phyloP scores from a whole-genome alignment of 2,888 invertebrate species.

The Pyrgus malvae region DNA sequence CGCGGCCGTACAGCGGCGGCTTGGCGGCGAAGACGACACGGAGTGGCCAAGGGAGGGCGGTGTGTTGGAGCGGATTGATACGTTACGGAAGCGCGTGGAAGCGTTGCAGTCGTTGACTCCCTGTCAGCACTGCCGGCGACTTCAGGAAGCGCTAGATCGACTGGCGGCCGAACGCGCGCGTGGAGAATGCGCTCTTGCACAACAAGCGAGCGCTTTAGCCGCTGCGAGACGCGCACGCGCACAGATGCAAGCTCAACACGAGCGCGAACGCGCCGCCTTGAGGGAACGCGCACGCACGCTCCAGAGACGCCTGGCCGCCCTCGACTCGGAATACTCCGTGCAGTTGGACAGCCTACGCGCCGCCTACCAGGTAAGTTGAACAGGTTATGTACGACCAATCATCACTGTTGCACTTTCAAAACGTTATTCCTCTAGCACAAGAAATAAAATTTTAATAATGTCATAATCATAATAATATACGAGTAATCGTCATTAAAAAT shows the following conservation, averaged over 20 bases:
- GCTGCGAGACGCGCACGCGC: constrained; percentile 72
- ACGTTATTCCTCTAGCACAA: too few relatives aligned
- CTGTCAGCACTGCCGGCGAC: constrained; percentile 77
- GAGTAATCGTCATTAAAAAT: too few relatives aligned
- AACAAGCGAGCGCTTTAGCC: constrained; percentile 69
- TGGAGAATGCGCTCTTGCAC: constrained; percentile 65
- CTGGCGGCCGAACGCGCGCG: constrained; percentile 65
- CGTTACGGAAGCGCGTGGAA: constrained; percentile 71
- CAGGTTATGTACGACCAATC: neutral
- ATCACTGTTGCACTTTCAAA: too few relatives aligned
- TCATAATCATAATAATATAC: too few relatives aligned
- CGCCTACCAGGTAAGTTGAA: constrained; percentile 82
- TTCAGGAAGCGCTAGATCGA: constrained; percentile 78
- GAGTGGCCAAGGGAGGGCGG: constrained; percentile 29
- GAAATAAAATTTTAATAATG: too few relatives aligned
- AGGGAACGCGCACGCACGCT: constrained; percentile 87
- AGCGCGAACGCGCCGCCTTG: constrained; percentile 82
- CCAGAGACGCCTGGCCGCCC: constrained; percentile 86
- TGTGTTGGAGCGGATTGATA: constrained; percentile 62
- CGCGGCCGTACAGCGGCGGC: constrained; percentile 62
- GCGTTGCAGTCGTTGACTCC: constrained; percentile 75
- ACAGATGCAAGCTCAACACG: constrained; percentile 71
- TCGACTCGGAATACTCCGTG: constrained; percentile 91
- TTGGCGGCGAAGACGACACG: constrained; percentile 45
- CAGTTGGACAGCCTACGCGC: constrained; percentile 90